Base-by-base conservation (phyloP, 2,888 invertebrate genomes). In the Sminthurides aquaticus region DNA sequence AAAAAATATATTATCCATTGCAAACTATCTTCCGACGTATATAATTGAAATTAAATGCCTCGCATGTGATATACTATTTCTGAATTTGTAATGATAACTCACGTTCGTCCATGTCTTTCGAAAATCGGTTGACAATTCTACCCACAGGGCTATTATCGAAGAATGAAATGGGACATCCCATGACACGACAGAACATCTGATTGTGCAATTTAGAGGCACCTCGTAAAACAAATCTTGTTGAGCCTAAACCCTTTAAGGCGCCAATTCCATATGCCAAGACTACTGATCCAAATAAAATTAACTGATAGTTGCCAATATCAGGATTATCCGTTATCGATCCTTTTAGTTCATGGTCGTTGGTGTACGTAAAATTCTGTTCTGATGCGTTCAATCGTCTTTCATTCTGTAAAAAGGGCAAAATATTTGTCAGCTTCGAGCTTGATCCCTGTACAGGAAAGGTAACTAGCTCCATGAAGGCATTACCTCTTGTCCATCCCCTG, bases 81-180 rank as follows among this genome's bases (percentile, higher is more conserved):
- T 52, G n/a, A n/a, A 43, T n/a, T n/a, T n/a, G n/a, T 18, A 43
- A 43, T 15, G 11, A 43, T 15, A 69, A 43, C 74, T 72, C 70
- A 80, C 80, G 75, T 76, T 80, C 80, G 75, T 81, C 80, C 76
- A 81, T 77, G 71, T 81, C 81, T 70, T 79, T 79, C 3, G 79
- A 79, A 75, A 81, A 81, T 57, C 81, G 72, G 67, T 79, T 80
- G 27, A 80, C 69, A 52, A 81, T 79, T 67, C 80, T 73, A 3
- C 81, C 81, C 28, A 76, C 70, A 1, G 81, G 80, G 8, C 79
- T 80, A 2, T 73, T 74, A 72, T 81, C 80, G 71, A 81, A 81
- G 71, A 81, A 81, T 15, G 73, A 72, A 67, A 79, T 76, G 2
- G 78, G 76, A 65, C 77, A 78, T 8, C 66, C 52, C 65, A 76